Evolutionary conservation across 2,888 invertebrate species (phyloP), one percentile per base, ranked within the genome.

Genomic region (Physocephala rufipes): DNA sequence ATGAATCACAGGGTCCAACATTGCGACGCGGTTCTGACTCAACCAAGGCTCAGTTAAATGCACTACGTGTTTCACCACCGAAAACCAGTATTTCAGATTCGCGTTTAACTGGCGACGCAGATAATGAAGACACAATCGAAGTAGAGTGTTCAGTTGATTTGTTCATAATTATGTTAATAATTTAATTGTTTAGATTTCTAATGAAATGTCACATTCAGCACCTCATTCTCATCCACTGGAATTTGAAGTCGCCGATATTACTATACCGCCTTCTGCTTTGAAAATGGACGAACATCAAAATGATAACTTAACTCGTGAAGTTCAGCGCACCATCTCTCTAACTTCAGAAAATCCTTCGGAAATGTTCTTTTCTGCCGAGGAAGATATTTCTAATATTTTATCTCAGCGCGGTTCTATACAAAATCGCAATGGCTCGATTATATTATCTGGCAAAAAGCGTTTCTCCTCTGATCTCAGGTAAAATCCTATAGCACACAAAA

Each of bases 301-400:
- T 26, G 81, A 83, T 1, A 85, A 84, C 70, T 70, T 84, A 68
- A 82, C 83, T 3, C 79, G 85, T 5, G 86, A 85, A 76, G 86
- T 86, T 9, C 94, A 94, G 85, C 88, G 95, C 78, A 95, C 95
- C 0, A 91, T 93, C 81, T 95, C 95, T 0, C 91, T 95, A 82
- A 94, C 94, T 1, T 95, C 95, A 73, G 95, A 95, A 84, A 95
- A 95, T 84, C 95, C 94, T 79, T 95, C 95, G 0, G 96, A 96
- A 86, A 92, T 93, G 67, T 97, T 96, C 86, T 96, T 95, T 83
- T 96, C 96, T 0, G 96, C 96, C 0, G 96, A 96, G 81, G 96
- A 97, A 86, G 96, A 96, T 78, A 89, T 93, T 63, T 84, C 85
- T 0, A 85, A 85, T 78, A 83, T 84, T 3, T 74, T 85, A 76